Percentiles rank a stretch among this genome's conserved stretches.
phyloP scores from a whole-genome alignment of 2,797 vertebrate genomes.

The Naso thynnoides region DNA sequence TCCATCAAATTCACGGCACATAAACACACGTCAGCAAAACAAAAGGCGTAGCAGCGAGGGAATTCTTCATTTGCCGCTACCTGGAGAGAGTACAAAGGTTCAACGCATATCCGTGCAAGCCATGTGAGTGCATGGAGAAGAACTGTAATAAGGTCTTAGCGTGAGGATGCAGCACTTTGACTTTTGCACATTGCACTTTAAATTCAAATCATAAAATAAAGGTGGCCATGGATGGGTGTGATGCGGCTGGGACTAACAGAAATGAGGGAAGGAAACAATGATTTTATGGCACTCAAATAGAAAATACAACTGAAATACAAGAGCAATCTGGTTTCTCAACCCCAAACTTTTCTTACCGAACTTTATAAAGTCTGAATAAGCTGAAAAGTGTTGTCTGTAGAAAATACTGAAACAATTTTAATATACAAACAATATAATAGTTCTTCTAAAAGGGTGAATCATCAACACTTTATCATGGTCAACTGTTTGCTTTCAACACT shows the following conservation, averaged over 20 bases:
- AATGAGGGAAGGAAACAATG: background rate
- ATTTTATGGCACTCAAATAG: constrained; percentile 1
- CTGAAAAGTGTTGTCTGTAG: background rate
- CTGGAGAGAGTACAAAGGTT: constrained; percentile 67
- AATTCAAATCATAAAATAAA: constrained; percentile 49
- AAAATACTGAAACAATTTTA: background rate
- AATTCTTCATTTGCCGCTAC: constrained; percentile 42
- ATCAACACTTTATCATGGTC: too few relatives aligned
- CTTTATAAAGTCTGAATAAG: constrained; percentile 1
- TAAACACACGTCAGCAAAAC: constrained; percentile 55
- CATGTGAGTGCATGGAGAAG: constrained; percentile 41
- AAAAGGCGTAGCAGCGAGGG: constrained; percentile 50
- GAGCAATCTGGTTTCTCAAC: background rate
- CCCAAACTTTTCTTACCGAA: background rate
- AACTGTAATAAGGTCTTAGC: constrained; percentile 44
- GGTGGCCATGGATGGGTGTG: constrained; percentile 15
- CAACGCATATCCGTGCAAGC: constrained; percentile 32
- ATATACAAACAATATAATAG: too few relatives aligned
- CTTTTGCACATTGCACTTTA: constrained; percentile 30
- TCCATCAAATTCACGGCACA: constrained; percentile 22
- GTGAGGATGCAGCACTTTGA: constrained; percentile 28
- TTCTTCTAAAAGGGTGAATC: too few relatives aligned
- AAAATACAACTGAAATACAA: constrained; percentile 28
- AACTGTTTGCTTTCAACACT: too few relatives aligned
- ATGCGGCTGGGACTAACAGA: background rate